Percentiles rank a stretch among this genome's conserved stretches.
Conservation (phyloP, 2,888 invertebrate species). For the Apamea sordens region DNA sequence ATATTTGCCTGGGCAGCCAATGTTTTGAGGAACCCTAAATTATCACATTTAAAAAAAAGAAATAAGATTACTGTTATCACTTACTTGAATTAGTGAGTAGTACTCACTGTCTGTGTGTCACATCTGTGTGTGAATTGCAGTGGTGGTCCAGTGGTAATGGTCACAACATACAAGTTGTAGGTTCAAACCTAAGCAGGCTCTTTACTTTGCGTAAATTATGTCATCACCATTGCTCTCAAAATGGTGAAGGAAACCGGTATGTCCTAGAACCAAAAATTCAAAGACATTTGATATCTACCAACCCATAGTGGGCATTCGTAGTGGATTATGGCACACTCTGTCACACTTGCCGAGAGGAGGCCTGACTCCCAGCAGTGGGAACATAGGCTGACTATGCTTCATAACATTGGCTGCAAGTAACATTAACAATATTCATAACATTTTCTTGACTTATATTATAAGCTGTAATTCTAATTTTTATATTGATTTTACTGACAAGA, state of each 20-base stretch:
- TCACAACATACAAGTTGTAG: background rate
- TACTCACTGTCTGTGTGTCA: no score
- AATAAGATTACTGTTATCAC: background rate
- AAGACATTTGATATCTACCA: background rate
- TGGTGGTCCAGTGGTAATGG: background rate
- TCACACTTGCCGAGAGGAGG: background rate
- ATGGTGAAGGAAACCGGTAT: background rate
- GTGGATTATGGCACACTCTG: background rate
- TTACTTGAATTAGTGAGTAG: background rate
- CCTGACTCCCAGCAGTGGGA: background rate
- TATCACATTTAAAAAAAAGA: no score
- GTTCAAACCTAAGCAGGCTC: background rate
- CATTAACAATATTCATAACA: slow-evolving; percentile 29
- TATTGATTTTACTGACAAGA: slow-evolving; percentile 49
- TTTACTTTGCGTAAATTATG: background rate
- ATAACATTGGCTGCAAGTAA: slow-evolving; percentile 37
- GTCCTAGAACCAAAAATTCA: background rate
- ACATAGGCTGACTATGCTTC: background rate
- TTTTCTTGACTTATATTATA: slow-evolving; percentile 47
- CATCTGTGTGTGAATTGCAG: background rate
- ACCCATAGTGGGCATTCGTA: background rate
- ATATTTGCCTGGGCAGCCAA: slow-evolving; percentile 39
- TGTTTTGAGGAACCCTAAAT: slow-evolving; percentile 29
- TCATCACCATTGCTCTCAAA: background rate
- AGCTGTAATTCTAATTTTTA: slow-evolving; percentile 41